Evolutionary conservation across 1,140 invertebrate genomes (phyloP).

Genomic region (Lepidurus packardi): DNA sequence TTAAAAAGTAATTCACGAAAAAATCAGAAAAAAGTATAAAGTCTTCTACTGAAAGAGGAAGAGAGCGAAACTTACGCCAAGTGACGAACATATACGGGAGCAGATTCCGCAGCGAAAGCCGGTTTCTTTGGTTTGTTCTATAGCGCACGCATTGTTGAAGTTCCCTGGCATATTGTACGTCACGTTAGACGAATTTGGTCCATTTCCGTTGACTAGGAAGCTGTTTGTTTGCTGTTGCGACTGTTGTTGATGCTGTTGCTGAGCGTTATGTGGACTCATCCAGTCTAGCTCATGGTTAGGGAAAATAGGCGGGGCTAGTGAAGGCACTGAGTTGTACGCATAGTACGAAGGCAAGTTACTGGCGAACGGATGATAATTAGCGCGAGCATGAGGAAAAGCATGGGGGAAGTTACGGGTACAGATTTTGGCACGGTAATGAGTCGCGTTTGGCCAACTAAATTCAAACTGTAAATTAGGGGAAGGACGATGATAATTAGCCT

Average conservation of each 20-base stretch:
- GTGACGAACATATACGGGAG: background rate
- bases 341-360: background rate
- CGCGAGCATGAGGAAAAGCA: background rate
- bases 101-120: background rate
- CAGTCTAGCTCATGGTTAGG: background rate
- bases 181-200: background rate
- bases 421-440: slow-evolving; percentile 6
- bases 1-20: background rate
- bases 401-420: background rate
- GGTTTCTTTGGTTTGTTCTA: background rate
- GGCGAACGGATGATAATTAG: background rate
- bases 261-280: background rate
- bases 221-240: background rate
- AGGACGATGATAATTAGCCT: background rate
- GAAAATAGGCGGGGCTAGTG: background rate
- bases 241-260: background rate
- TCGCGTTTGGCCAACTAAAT: slow-evolving; percentile 7
- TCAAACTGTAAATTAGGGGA: background rate
- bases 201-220: background rate
- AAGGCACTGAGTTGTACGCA: background rate
- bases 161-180: background rate
- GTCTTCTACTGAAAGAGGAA: background rate
- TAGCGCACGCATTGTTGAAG: background rate
- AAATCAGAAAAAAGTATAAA: background rate
- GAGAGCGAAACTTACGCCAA: background rate